These are phyloP conservation scores for Illadopsis cleaveri DNA, from an alignment of 2,113 vertebrate genomes.

Conservation along the genomic window DNA sequence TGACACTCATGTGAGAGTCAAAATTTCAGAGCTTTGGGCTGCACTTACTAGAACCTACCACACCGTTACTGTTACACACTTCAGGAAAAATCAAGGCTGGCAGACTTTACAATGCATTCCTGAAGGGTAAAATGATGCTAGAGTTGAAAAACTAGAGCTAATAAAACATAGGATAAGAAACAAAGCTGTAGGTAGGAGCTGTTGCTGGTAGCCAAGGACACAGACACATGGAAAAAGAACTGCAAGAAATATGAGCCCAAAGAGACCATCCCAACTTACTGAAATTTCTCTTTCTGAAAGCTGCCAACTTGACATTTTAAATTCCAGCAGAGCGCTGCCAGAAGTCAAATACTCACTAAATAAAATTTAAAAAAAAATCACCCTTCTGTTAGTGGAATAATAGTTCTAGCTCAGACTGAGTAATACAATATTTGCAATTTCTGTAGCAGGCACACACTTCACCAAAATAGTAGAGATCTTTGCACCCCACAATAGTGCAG, in stretches of 20 bases:
- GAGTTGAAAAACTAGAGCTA: not conserved
- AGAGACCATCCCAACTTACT: slow-evolving; percentile 22
- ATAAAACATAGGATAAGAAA: not conserved
- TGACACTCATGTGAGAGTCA: not conserved
- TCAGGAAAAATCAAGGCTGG: not conserved
- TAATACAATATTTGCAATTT: not conserved
- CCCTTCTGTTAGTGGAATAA: not conserved
- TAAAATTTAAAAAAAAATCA: not conserved
- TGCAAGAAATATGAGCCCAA: slow-evolving; percentile 42
- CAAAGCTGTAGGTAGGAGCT: slow-evolving; percentile 18
- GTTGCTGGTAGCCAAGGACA: not conserved
- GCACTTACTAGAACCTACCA: not conserved
- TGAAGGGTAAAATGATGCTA: not conserved
- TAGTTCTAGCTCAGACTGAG: not conserved
- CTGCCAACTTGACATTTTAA: slow-evolving; percentile 52
- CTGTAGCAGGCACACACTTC: not conserved
- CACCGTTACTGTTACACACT: not conserved
- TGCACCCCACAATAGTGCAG: not conserved
- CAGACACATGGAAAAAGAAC: slow-evolving; percentile 17
- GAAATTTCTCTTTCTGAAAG: slow-evolving; percentile 42
- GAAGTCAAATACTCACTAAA: slow-evolving; percentile 10
- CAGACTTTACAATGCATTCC: not conserved
- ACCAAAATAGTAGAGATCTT: not conserved
- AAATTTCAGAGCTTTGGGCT: not conserved
- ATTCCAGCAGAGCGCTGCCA: not conserved